Conservation (phyloP, 2,113 vertebrate genomes). For the Ahaetulla prasina region DNA sequence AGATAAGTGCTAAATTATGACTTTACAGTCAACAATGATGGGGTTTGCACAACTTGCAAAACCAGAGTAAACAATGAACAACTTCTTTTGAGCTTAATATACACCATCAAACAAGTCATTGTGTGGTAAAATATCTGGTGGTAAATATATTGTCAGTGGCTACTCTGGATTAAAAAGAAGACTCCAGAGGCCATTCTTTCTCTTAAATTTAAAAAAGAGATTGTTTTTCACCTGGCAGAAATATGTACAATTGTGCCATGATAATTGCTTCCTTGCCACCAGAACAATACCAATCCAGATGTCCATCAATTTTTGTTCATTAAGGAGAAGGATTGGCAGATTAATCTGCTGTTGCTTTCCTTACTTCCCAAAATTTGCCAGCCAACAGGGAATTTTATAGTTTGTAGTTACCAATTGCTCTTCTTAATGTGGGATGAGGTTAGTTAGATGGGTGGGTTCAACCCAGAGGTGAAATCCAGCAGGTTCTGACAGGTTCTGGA, state of each 20-base stretch:
- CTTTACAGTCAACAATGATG: background rate
- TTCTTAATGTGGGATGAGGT: background rate
- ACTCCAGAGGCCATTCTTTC: background rate
- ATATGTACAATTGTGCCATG: background rate
- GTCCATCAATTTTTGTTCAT: background rate
- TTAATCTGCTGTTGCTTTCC: background rate
- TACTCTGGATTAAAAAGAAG: background rate
- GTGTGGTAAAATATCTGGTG: background rate
- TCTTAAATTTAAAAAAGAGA: background rate
- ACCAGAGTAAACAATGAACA: background rate
- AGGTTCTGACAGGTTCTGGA: too few species aligned
- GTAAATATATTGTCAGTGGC: background rate
- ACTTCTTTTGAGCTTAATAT: background rate
- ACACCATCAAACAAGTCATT: background rate
- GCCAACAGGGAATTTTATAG: background rate
- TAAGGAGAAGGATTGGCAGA: background rate
- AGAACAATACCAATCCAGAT: background rate
- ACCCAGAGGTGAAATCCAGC: too few species aligned
- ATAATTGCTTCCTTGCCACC: background rate
- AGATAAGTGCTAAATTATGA: background rate
- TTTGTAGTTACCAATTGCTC: background rate
- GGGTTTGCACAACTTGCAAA: background rate
- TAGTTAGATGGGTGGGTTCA: background rate
- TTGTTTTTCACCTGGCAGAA: background rate
- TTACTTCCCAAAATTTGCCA: background rate